These are phyloP conservation scores for Lophius americanus DNA, from an alignment of 2,797 vertebrate species.

Conservation along the genomic window DNA sequence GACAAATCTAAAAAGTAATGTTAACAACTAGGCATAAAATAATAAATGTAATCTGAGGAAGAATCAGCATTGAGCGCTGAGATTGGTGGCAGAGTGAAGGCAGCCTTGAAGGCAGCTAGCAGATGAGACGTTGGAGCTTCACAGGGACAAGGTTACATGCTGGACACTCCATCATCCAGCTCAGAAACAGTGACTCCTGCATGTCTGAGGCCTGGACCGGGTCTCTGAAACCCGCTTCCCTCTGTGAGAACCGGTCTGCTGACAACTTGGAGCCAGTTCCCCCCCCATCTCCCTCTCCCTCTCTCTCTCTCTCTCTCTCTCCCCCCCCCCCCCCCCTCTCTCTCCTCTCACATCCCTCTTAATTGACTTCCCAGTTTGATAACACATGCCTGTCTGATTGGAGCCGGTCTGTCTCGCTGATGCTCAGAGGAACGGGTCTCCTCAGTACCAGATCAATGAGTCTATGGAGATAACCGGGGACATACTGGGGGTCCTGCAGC, in stretches of 20 bases:
- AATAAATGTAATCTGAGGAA: no score
- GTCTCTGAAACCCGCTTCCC: constrained; percentile 66
- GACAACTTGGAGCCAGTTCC: constrained; percentile 79
- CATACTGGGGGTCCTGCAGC: constrained; percentile 60
- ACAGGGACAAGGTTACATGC: constrained; percentile 49
- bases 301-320: constrained; percentile 25
- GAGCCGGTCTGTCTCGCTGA: constrained; percentile 83
- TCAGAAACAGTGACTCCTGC: constrained; percentile 62
- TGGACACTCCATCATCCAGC: constrained; percentile 50
- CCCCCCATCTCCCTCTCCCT: constrained; percentile 39
- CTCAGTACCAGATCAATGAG: constrained; percentile 86
- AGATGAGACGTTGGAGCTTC: constrained; percentile 25
- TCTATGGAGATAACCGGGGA: constrained; percentile 83
- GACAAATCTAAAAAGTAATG: no score
- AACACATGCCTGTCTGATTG: constrained; percentile 83
- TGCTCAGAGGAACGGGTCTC: constrained; percentile 81
- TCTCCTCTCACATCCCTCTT: constrained; percentile 63
- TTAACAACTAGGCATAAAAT: no score
- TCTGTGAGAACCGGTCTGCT: constrained; percentile 72
- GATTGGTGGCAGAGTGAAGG: no score
- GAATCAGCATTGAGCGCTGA: no score
- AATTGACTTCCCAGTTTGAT: constrained; percentile 86
- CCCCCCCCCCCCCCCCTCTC: constrained; percentile 47
- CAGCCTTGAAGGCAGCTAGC: constrained; percentile 9
- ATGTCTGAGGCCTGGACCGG: constrained; percentile 62